A percentile compares a stretch with the other conserved stretches of the same genome.
Conservation (phyloP, 2,113 vertebrate genomes). For the Tringa solitaria region DNA sequence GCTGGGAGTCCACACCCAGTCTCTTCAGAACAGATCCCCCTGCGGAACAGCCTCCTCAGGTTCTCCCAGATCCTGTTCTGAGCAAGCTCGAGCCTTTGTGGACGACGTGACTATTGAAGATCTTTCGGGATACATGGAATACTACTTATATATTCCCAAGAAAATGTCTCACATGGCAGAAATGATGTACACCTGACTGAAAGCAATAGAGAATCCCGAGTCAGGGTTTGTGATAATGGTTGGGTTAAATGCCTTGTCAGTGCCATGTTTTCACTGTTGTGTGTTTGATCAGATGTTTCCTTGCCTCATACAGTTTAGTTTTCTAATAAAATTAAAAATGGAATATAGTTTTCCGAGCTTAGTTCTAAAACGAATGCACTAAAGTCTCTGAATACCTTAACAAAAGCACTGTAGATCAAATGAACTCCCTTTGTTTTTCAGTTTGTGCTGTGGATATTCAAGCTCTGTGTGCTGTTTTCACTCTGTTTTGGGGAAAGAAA, state of each 20-base stretch:
- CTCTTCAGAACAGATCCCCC: constrained; percentile 42
- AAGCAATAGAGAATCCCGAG: not conserved
- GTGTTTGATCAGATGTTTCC: constrained; percentile 51
- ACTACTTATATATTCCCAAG: constrained; percentile 90
- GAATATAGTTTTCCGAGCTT: constrained; percentile 37
- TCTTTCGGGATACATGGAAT: constrained; percentile 98
- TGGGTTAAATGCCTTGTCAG: constrained; percentile 26
- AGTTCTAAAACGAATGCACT: constrained; percentile 58
- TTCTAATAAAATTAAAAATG: constrained; percentile 60
- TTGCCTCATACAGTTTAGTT: constrained; percentile 57
- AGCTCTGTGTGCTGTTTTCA: constrained; percentile 1
- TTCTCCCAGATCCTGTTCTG: constrained; percentile 80
- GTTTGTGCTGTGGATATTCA: constrained; percentile 41
- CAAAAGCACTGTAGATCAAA: constrained; percentile 26
- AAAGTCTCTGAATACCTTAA: constrained; percentile 33
- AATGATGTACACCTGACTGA: constrained; percentile 85
- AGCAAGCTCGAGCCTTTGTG: constrained; percentile 83
- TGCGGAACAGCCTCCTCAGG: not conserved
- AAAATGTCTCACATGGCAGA: constrained; percentile 90
- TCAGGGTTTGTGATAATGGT: not conserved
- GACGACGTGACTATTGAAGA: constrained; percentile 99
- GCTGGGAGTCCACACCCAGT: constrained; percentile 46
- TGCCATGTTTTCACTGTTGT: constrained; percentile 49
- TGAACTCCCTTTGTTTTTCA: not conserved
- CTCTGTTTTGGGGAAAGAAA: not conserved